These are phyloP conservation scores for Amblyjoppa proteus DNA, from an alignment of 2,888 invertebrate species.

Conservation along the genomic window DNA sequence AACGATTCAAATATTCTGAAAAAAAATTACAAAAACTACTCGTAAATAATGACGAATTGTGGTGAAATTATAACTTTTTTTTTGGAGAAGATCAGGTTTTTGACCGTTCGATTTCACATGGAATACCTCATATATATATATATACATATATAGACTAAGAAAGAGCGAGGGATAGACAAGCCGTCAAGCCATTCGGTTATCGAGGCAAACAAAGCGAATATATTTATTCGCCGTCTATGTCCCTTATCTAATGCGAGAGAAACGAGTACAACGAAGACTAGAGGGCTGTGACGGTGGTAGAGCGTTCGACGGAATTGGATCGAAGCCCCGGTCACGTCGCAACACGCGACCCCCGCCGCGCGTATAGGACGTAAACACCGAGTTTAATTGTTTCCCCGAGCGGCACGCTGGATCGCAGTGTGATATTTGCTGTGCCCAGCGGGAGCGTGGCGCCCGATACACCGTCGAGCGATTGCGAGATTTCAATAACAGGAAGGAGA, in stretches of 20 bases:
- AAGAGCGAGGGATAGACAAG: neutral
- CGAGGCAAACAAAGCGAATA: constrained; percentile 50
- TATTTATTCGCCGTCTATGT: neutral
- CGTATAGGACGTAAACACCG: neutral
- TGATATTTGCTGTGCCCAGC: constrained; percentile 20
- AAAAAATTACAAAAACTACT: no score
- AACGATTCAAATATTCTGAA: no score
- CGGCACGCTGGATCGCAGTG: constrained; percentile 18
- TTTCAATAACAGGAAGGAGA: neutral
- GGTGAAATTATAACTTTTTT: no score
- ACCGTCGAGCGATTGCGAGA: neutral
- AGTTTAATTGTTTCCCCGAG: constrained; percentile 56
- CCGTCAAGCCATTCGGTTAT: neutral
- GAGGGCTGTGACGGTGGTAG: constrained; percentile 5
- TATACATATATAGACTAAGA: neutral
- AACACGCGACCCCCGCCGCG: neutral
- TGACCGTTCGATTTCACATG: no score
- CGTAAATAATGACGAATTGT: no score
- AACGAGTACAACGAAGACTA: constrained; percentile 40
- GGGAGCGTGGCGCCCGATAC: neutral
- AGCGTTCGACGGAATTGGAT: constrained; percentile 66
- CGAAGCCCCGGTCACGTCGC: constrained; percentile 58
- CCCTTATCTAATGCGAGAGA: constrained; percentile 53
- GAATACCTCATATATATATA: no score
- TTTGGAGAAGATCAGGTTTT: no score